These are phyloP conservation scores for Protodeltote pygarga DNA, from an alignment of 2,888 invertebrate species.

Conservation along the genomic window DNA sequence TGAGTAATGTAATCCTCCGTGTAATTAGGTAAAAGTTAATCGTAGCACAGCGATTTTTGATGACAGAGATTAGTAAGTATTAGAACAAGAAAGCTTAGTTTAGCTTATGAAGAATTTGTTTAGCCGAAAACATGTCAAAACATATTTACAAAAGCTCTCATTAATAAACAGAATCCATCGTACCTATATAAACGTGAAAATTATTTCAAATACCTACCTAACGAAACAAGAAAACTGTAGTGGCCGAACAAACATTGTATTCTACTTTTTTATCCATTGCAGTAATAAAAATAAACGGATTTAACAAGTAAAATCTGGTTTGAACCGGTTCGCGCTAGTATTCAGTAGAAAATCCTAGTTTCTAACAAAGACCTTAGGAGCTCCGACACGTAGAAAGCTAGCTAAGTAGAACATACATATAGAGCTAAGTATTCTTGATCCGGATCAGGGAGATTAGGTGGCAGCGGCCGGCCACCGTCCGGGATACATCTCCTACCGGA, in stretches of 20 bases:
- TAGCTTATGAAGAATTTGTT: not conserved
- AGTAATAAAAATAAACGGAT: conserved; percentile 47
- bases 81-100: not conserved
- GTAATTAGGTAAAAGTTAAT: conserved; percentile 54
- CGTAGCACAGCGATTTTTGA: conserved; percentile 21
- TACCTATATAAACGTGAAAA: no score
- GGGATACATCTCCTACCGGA: conserved; percentile 81
- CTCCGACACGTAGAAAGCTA: conserved; percentile 42
- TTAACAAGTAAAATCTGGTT: conserved; percentile 44
- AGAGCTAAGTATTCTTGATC: conserved; percentile 72
- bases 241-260: conserved; percentile 24
- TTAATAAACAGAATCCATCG: no score
- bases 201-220: not conserved
- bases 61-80: conserved; percentile 16
- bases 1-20: conserved; percentile 53
- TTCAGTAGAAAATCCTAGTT: conserved; percentile 50
- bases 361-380: conserved; percentile 64
- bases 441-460: conserved; percentile 82
- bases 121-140: no score
- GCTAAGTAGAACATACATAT: conserved; percentile 60
- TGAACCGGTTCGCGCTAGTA: conserved; percentile 39
- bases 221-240: conserved; percentile 4
- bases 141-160: no score
- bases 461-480: conserved; percentile 80
- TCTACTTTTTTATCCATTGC: conserved; percentile 39